Evolutionary conservation across 2,797 vertebrate species (phyloP).

Genomic region (Chrosomus eos): DNA sequence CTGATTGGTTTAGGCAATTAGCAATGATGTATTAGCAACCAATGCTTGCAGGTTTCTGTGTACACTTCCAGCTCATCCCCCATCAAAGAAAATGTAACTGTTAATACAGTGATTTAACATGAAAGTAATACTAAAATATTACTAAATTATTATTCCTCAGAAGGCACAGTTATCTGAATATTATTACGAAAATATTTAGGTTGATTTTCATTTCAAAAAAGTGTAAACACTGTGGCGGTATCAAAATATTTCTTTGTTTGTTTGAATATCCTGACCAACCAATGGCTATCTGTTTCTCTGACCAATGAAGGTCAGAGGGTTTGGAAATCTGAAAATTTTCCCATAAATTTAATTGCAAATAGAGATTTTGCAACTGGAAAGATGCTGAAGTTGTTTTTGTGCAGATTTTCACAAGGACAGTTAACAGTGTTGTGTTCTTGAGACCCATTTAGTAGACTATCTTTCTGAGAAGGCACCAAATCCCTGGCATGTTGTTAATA

Average conservation of each 20-base stretch:
- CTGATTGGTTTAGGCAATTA: conserved; percentile 30
- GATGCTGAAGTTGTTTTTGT: conserved; percentile 5
- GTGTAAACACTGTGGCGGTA: neutral
- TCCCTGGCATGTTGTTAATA: conserved; percentile 41
- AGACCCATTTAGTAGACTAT: conserved; percentile 11
- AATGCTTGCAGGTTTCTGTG: conserved; percentile 3
- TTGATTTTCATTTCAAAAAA: neutral
- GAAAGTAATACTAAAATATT: no score
- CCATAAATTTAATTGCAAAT: neutral
- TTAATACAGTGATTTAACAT: neutral
- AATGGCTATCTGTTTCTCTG: neutral
- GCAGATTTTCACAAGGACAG: conserved; percentile 14
- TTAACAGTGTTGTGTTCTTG: conserved; percentile 24
- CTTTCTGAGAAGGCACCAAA: conserved; percentile 20
- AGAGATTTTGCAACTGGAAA: neutral
- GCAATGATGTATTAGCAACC: conserved; percentile 14
- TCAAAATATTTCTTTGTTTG: neutral
- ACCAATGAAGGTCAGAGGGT: neutral
- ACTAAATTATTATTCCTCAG: no score
- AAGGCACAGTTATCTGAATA: no score
- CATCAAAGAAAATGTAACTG: neutral
- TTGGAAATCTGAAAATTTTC: neutral
- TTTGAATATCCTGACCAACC: neutral
- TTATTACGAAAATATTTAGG: no score
- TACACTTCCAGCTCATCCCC: neutral